These are phyloP conservation scores for Onychorhynchus coronatus DNA, from an alignment of 2,113 vertebrate genomes.

Conservation along the genomic window DNA sequence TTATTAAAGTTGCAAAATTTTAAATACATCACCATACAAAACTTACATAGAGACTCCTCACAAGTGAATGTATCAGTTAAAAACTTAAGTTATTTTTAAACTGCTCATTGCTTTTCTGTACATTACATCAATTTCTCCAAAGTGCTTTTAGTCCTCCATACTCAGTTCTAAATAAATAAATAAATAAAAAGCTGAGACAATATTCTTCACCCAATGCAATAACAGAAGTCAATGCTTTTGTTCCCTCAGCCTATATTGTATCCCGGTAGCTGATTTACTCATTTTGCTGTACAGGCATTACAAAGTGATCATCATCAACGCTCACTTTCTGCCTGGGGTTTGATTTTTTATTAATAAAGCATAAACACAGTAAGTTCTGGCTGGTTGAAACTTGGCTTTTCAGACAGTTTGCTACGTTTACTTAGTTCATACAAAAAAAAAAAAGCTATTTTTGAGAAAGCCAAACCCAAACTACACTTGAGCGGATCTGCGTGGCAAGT, in stretches of 20 bases:
- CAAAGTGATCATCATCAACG: not conserved
- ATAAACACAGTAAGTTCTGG: not conserved
- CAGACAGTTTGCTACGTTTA: not conserved
- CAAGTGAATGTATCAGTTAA: not conserved
- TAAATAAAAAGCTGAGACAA: not conserved
- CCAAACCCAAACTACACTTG: not conserved
- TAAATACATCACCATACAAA: not conserved
- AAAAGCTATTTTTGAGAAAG: not conserved
- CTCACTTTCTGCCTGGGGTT: not conserved
- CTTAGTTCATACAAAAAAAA: not conserved
- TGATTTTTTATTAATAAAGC: conserved; percentile 12
- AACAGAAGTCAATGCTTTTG: not conserved
- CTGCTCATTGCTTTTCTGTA: not conserved
- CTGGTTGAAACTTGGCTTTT: not conserved
- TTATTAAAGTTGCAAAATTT: not conserved
- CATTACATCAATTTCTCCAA: not conserved
- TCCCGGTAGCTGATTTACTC: not conserved
- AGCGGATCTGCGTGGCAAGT: not conserved
- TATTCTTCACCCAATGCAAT: not conserved
- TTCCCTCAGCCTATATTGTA: not conserved
- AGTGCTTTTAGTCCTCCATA: not conserved
- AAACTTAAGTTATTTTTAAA: not conserved
- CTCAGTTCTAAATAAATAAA: not conserved
- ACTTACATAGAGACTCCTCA: not conserved
- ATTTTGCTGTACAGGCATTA: not conserved